Evolutionary conservation across 2,113 vertebrate genomes (phyloP), one percentile per base, ranked within the genome.

Genomic region (Brachypteracias leptosomus): DNA sequence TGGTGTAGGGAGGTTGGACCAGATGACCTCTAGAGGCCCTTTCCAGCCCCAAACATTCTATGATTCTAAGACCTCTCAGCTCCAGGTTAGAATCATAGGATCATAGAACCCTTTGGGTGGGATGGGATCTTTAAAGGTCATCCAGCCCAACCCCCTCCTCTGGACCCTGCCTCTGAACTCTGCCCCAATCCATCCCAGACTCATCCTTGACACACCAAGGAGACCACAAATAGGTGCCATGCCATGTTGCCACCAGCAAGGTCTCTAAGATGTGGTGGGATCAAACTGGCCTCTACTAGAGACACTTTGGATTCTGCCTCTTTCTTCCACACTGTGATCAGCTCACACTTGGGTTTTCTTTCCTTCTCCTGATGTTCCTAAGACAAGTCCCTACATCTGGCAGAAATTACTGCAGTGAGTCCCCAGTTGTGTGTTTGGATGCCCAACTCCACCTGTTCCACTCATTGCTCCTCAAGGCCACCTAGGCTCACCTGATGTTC

Each of bases 401-500:
- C 44, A 72, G 40, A 44, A 85, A 36, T 52, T 16, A 57, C 21
- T 14, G 14, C 49, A 47, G 13, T 3, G 49, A 63, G 26, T 4
- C 47, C 73, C 22, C 1, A 0, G 15, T 5, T 42, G 12, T 2
- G 3, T 26, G 31, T 1, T 42, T 25, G 5, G 5, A 25, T 17
- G n/a, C 26, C 51, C 66, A 67, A 1, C 13, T 57, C 63, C 10
- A 63, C 28, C 58, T 21, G 28, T 31, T 44, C 49, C 14, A 19
- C 12, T 1, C 31, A 55, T 20, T 0, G 0, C 20, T 81, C 59
- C 91, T 79, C 72, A 55, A 16, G 52, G 49, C 10, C 67, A 67
- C 5, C 19, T 11, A 66, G n/a, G 28, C 5, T 68, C 17, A 19
- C 4, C 44, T 40, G 35, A 29, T 7, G 33, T 22, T n/a, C 26